Conservation (phyloP, 2,797 vertebrate species). For the Rhyacichthys aspro region DNA sequence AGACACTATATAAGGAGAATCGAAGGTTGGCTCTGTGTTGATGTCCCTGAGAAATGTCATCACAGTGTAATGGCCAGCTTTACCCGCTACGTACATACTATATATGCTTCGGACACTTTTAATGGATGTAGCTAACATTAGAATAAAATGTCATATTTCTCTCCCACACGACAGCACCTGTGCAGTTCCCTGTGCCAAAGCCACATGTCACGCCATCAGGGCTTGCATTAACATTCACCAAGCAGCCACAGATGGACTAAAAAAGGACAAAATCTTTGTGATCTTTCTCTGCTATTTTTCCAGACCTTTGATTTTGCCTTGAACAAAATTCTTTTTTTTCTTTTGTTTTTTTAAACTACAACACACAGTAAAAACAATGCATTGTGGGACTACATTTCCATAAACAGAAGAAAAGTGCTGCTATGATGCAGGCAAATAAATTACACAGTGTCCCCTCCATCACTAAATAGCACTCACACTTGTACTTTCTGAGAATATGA, state of each 20-base stretch:
- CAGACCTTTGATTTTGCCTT: constrained; percentile 32
- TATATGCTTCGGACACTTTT: too few species aligned
- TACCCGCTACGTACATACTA: too few species aligned
- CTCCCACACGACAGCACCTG: constrained; percentile 41
- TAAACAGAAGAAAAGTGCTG: constrained; percentile 20
- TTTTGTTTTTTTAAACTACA: constrained; percentile 1
- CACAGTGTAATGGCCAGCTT: too few species aligned
- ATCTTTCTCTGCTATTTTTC: constrained; percentile 25
- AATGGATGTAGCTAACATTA: too few species aligned
- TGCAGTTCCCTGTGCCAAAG: constrained; percentile 27
- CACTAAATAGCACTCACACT: constrained; percentile 1
- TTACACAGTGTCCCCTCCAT: not conserved
- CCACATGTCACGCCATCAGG: constrained; percentile 49
- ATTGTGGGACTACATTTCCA: constrained; percentile 20
- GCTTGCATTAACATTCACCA: constrained; percentile 50
- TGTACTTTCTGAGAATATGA: not conserved
- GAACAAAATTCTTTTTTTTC: constrained; percentile 9
- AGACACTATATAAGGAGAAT: too few species aligned
- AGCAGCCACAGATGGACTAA: constrained; percentile 34
- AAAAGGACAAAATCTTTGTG: constrained; percentile 45
- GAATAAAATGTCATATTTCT: constrained; percentile 15
- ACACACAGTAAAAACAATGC: constrained; percentile 20
- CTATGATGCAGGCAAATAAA: constrained; percentile 12
- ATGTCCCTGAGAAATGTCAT: too few species aligned
- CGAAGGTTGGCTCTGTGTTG: too few species aligned